These are phyloP conservation scores for Plebejus argus DNA, from an alignment of 2,888 invertebrate genomes.

Conservation along the genomic window DNA sequence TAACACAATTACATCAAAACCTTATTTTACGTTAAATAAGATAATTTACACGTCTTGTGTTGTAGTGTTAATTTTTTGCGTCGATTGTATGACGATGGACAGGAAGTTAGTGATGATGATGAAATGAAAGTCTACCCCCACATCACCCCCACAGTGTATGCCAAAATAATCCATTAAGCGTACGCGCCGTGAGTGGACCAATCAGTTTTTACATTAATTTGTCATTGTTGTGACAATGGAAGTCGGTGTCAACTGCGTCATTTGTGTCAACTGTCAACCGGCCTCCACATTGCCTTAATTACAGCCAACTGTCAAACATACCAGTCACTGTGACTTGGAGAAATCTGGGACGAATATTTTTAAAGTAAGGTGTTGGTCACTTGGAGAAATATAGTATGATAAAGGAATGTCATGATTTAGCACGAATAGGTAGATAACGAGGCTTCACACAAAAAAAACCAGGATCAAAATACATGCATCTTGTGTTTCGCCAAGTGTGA, in stretches of 20 bases:
- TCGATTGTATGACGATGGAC: no score
- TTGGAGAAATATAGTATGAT: neutral
- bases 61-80: no score
- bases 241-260: conserved; percentile 46
- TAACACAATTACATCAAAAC: no score
- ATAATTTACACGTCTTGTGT: no score
- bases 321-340: neutral
- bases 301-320: conserved; percentile 52
- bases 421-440: no score
- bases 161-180: neutral
- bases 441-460: no score
- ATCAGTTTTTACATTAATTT: conserved; percentile 29
- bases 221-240: conserved; percentile 55
- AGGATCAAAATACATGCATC: no score
- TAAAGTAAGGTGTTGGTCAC: neutral
- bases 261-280: conserved; percentile 52
- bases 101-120: neutral
- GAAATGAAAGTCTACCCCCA: neutral
- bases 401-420: no score
- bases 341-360: neutral
- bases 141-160: neutral
- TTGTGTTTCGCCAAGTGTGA: no score
- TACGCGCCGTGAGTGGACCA: neutral
- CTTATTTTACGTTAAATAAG: no score
- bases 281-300: conserved; percentile 61